These are phyloP conservation scores for Macquaria australasica DNA, from an alignment of 2,113 vertebrate genomes.

Conservation along the genomic window DNA sequence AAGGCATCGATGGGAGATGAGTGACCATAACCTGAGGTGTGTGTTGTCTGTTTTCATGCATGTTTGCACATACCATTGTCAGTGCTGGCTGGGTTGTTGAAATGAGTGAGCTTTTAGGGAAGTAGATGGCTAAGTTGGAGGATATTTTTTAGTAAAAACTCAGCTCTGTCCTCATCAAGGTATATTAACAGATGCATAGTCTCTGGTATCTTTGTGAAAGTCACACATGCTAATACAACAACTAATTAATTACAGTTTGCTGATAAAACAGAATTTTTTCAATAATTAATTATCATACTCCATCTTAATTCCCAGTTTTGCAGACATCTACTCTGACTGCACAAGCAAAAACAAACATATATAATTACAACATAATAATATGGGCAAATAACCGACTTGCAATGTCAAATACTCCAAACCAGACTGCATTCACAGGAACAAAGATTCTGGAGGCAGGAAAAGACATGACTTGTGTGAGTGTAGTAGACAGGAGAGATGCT, in stretches of 20 bases:
- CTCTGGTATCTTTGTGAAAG: constrained; percentile 24
- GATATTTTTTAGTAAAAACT: constrained; percentile 67
- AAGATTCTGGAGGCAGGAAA: not conserved
- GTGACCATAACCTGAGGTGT: constrained; percentile 49
- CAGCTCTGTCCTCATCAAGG: constrained; percentile 48
- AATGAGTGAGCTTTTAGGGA: constrained; percentile 51
- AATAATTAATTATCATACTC: not conserved
- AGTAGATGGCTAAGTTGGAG: constrained; percentile 59
- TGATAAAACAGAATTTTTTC: not conserved
- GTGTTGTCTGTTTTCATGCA: constrained; percentile 19
- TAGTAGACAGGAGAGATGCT: constrained; percentile 35
- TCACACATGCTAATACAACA: not conserved
- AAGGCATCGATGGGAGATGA: constrained; percentile 13
- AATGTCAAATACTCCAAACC: not conserved
- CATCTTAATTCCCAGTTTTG: not conserved
- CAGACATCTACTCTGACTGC: not conserved
- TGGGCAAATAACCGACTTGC: not conserved
- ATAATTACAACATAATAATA: not conserved
- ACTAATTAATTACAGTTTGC: constrained; percentile 5
- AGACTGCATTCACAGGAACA: not conserved
- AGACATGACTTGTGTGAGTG: constrained; percentile 24
- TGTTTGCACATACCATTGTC: not conserved
- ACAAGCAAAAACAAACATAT: not conserved
- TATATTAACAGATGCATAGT: constrained; percentile 27
- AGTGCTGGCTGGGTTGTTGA: constrained; percentile 19